Percentiles rank a stretch among this genome's conserved stretches.
These are phyloP conservation scores for Misgurnus anguillicaudatus DNA, from an alignment of 2,113 vertebrate species.

Conservation along the genomic window DNA sequence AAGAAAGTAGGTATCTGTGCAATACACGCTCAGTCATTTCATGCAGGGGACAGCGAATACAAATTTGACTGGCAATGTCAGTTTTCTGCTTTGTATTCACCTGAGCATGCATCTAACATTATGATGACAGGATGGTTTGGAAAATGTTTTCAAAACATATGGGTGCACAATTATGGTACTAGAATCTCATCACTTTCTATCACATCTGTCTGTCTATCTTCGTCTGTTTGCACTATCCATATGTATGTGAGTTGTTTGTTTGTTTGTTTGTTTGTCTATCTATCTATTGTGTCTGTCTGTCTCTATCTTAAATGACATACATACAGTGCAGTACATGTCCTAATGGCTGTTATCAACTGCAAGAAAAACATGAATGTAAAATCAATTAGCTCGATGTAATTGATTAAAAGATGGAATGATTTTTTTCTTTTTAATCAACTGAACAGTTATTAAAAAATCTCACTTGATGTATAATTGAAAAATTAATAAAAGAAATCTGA, in stretches of 20 bases:
- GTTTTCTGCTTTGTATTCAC: background rate
- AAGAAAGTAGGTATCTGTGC: background rate
- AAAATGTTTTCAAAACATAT: background rate
- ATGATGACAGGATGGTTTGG: background rate
- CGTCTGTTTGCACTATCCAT: no score
- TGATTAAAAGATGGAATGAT: slow-evolving; percentile 52
- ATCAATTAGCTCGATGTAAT: slow-evolving; percentile 55
- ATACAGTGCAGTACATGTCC: background rate
- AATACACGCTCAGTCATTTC: background rate
- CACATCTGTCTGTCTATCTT: no score
- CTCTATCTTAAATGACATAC: background rate
- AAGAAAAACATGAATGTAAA: slow-evolving; percentile 48
- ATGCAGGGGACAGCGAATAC: background rate
- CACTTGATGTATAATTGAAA: slow-evolving; percentile 56
- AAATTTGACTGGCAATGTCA: background rate
- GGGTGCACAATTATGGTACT: background rate
- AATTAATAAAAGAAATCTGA: slow-evolving; percentile 61
- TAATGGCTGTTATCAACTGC: background rate
- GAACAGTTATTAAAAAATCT: slow-evolving; percentile 62
- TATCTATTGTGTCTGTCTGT: background rate
- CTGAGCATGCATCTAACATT: background rate
- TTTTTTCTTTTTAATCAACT: slow-evolving; percentile 65
- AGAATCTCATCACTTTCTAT: background rate
- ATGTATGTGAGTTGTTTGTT: no score
- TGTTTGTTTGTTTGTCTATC: no score